Base-by-base conservation (phyloP, 2,797 vertebrate species). In the Vipera ursinii region DNA sequence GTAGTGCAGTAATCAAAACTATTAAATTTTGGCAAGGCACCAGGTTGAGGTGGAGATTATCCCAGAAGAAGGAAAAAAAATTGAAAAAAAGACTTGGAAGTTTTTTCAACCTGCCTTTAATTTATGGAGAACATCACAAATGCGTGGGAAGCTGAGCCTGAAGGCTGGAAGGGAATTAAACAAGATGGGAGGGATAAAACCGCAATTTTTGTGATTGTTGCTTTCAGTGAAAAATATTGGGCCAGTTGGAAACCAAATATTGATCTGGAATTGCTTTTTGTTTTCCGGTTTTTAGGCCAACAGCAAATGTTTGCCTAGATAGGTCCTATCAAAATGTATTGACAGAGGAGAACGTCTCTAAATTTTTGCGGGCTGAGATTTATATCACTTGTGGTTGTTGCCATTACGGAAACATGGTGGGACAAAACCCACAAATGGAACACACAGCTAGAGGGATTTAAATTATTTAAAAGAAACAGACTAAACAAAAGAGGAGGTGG, bases 181-280 rank as follows among this genome's bases (percentile, higher is more conserved):
- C 13, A 48, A 53, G 24, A 82, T 24, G 32, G 32, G 32, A 32
- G 32, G 32, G 32, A 32, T 32, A 13, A 93, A 20, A 93, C 95
- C 93, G 0, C 0, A 90, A 69, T 88, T 53, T 91, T 90, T 73
- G 3, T 53, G 32, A 95, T 90, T 92, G 93, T 91, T 24, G 94
- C 95, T 95, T 0, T 0, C 93, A 94, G 95, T 93, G 60, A 96
- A 96, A 96, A 96, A 32, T 93, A 95, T 87, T 91, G 93, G 93
- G 95, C 96, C 91, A 3, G 12, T 51, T 96, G 95, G 95, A 96
- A 96, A 95, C 93, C 93, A 96, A 97, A 96, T 69, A 94, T 91
- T 96, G 95, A 92, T 92, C 86, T 63, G 55, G 0, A 87, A 0
- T 1, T 59, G 93, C 90, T 55, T 48, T 6, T 44, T 32, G 38